phyloP scores from a whole-genome alignment of 2,888 invertebrate genomes.

The Steromphala cineraria region DNA sequence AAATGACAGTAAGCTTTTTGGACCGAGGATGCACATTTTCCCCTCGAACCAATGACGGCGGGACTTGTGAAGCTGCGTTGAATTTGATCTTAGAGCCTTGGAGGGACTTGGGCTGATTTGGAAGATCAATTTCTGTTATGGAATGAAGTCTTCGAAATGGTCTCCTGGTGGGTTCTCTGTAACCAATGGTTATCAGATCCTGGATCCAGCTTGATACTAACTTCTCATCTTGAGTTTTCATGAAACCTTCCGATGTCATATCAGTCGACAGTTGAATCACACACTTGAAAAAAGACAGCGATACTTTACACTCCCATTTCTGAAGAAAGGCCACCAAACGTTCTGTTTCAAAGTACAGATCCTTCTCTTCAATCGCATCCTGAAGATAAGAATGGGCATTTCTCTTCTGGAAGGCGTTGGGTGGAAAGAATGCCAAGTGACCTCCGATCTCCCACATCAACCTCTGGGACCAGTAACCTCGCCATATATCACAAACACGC shows the following conservation, averaged over 20 bases:
- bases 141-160: not conserved
- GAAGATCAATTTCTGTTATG: not conserved
- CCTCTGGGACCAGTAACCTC: conserved; percentile 60
- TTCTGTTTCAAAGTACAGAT: conserved; percentile 48
- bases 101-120: conserved; percentile 18
- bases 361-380: conserved; percentile 50
- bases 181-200: not conserved
- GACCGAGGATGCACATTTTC: too few relatives aligned
- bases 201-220: not conserved
- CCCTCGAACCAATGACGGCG: not conserved
- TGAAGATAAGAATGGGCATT: conserved; percentile 46
- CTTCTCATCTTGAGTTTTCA: not conserved
- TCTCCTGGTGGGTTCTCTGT: conserved; percentile 17
- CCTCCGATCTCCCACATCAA: conserved; percentile 54
- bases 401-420: conserved; percentile 46
- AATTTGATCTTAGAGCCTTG: conserved; percentile 28
- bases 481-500: conserved; percentile 59
- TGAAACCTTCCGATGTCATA: conserved; percentile 31
- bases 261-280: conserved; percentile 32
- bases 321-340: conserved; percentile 36
- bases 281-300: conserved; percentile 40
- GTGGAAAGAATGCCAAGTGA: conserved; percentile 49
- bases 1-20: not conserved
- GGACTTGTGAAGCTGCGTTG: not conserved
- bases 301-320: conserved; percentile 43